Base-by-base conservation (phyloP, 2,888 invertebrate genomes). In the Drosophila fungiperda region DNA sequence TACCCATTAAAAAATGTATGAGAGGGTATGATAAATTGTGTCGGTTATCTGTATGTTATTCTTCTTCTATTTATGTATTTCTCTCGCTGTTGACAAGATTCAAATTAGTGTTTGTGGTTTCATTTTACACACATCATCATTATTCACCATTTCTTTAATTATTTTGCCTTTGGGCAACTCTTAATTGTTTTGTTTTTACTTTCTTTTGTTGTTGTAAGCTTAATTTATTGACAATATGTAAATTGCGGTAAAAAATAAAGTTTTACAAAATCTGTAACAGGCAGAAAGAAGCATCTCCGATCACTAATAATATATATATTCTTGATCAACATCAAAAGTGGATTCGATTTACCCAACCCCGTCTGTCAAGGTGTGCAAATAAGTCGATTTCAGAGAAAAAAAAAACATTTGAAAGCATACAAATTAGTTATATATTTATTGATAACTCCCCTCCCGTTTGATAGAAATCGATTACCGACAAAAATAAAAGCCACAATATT, bases 1-100 rank as follows among this genome's bases (percentile, higher is more conserved):
- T 69, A 61, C 53, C 70, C 61, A 17, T 17, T 35, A 3, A 20
- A 53, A 35, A 35, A 17, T 35, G 2, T 11, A 6, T 9, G 5
- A 11, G 17, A 5, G 2, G 32, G 9, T 38, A 23, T 32, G 20
- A 23, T 36, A 17, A 45, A 15, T 23, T 23, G 4, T 26, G 26
- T 2, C 23, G 2, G 8, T 15, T 15, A 45, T 23, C 15, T 2
- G 15, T 23, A 15, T 45, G 45, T 23, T 15, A 23, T 8, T 15
- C 15, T 45, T 23, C 20, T 7, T 20, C 20, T 3, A 3, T 3
- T 7, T 23, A 45, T 15, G 3, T 1, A 15, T 8, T 40, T 15
- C 45, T 45, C 6, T 1, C n/a, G 40, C n/a, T 40, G 9, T 9
- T 9, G 5, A 5, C 20, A 12, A 45, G 20, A 20, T 20, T 45